Evolutionary conservation across 2,888 invertebrate genomes (phyloP).

Genomic region (Napeogenes sylphis): DNA sequence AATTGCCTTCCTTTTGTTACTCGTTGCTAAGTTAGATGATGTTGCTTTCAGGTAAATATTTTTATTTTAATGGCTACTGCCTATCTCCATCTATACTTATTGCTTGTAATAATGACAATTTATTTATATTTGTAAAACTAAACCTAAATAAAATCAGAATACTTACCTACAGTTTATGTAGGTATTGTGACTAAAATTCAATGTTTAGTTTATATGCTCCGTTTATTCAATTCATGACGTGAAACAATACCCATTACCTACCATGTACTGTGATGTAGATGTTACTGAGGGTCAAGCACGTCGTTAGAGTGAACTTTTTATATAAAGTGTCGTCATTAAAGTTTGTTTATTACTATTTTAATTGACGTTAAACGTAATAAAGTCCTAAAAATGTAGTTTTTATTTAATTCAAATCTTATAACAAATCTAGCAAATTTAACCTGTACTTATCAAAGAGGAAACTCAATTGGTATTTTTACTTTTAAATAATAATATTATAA

Average conservation of each 20-base stretch:
- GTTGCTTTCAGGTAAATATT: conserved; percentile 9
- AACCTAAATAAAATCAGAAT: too few species aligned
- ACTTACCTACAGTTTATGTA: background rate
- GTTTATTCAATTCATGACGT: background rate
- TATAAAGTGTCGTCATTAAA: background rate
- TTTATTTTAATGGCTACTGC: background rate
- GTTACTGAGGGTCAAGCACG: background rate
- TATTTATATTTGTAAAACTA: too few species aligned
- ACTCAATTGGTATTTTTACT: too few species aligned
- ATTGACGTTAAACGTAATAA: background rate
- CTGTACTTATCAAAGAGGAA: too few species aligned
- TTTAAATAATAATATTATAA: too few species aligned
- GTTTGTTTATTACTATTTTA: background rate
- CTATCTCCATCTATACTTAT: too few species aligned
- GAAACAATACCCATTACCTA: background rate
- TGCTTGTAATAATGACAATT: too few species aligned
- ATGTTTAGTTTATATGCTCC: background rate
- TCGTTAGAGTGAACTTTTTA: background rate
- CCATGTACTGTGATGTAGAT: background rate
- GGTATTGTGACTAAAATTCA: background rate
- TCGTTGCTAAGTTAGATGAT: conserved; percentile 10
- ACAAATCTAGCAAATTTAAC: background rate
- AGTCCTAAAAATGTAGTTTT: background rate
- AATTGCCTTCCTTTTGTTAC: conserved; percentile 17
- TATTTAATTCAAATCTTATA: background rate